Conservation (phyloP, 2,888 invertebrate species). For the Callinectes sapidus region DNA sequence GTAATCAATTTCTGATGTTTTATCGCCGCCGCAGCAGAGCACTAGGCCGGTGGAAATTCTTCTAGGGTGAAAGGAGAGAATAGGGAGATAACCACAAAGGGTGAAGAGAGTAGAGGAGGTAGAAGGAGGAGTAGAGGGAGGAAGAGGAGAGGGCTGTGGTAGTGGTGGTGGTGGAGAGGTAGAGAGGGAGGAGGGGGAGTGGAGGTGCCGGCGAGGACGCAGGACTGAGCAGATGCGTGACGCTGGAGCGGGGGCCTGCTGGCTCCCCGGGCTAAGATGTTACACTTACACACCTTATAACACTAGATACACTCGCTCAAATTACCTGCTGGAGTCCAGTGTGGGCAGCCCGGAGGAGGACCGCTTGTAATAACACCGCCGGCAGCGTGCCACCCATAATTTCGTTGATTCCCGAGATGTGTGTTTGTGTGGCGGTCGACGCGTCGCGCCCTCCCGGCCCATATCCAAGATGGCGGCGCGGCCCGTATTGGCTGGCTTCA, state of each 20-base stretch:
- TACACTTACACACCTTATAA: conserved; percentile 69
- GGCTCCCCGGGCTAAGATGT: conserved; percentile 67
- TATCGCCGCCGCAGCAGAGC: conserved; percentile 61
- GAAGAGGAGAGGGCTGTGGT: conserved; percentile 39
- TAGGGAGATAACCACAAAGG: conserved; percentile 53
- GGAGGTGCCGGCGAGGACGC: conserved; percentile 65
- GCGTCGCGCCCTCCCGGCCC: conserved; percentile 71
- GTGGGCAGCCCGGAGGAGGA: conserved; percentile 68
- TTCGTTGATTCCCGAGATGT: conserved; percentile 72
- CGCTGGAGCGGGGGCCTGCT: conserved; percentile 64
- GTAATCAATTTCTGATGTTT: conserved; percentile 68
- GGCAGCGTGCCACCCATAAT: conserved; percentile 72
- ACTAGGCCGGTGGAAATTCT: conserved; percentile 68
- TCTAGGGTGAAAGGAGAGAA: conserved; percentile 56
- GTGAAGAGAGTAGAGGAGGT: conserved; percentile 47
- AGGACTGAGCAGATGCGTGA: conserved; percentile 70
- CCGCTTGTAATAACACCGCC: conserved; percentile 72
- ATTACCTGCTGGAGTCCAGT: conserved; percentile 64
- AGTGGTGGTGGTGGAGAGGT: conserved; percentile 44
- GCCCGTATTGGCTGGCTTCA: conserved; percentile 73
- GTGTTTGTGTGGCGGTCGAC: conserved; percentile 71
- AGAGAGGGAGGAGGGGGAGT: conserved; percentile 68
- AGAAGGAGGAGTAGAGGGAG: conserved; percentile 41
- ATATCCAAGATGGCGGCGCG: conserved; percentile 73
- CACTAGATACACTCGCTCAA: conserved; percentile 71